A percentile compares a stretch with the other conserved stretches of the same genome.
phyloP scores from a whole-genome alignment of 1,140 invertebrate species.

The Brachionus rotundiformis region DNA sequence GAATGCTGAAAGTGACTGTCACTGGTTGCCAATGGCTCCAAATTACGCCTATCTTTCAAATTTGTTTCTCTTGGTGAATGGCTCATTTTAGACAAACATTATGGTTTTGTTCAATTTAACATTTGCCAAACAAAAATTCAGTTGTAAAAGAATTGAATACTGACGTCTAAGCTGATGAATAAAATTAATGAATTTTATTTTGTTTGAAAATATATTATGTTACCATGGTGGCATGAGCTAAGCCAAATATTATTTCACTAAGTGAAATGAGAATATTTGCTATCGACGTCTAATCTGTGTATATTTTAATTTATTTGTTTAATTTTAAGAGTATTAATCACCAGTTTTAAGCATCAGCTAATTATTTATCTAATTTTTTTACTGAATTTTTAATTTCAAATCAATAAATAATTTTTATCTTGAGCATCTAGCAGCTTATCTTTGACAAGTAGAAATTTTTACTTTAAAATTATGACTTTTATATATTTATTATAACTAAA shows the following conservation, averaged over 20 bases:
- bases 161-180: neutral
- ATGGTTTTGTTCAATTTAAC: neutral
- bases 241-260: neutral
- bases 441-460: too few species aligned
- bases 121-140: neutral
- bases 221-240: neutral
- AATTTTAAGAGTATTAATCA: neutral
- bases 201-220: neutral
- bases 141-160: neutral
- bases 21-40: neutral
- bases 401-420: too few species aligned
- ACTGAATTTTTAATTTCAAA: too few species aligned
- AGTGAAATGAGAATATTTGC: neutral
- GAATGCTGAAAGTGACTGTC: neutral
- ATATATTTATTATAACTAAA: too few species aligned
- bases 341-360: too few species aligned
- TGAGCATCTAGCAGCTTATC: too few species aligned
- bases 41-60: neutral
- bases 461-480: too few species aligned
- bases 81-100: constrained; percentile 1
- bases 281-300: neutral
- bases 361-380: too few species aligned
- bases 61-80: neutral
- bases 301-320: neutral
- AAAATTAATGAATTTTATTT: neutral